Evolutionary conservation across 2,888 invertebrate genomes (phyloP).

Genomic region (Xiphydria camelus): DNA sequence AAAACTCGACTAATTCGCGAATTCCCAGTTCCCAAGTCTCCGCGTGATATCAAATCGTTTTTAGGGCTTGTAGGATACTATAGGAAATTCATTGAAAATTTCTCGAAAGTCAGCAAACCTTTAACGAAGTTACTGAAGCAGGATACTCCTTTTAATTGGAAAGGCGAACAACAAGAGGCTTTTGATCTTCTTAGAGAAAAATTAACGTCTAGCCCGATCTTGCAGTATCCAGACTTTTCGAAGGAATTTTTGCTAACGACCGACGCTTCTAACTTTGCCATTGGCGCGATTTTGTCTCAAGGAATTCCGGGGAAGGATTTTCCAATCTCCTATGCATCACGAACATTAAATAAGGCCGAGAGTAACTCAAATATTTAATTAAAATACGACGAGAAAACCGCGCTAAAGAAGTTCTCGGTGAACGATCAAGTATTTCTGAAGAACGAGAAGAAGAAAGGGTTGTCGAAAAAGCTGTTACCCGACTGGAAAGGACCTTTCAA

Average conservation of each 20-base stretch:
- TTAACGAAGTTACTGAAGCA: conserved; percentile 31
- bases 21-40: conserved; percentile 23
- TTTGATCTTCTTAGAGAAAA: conserved; percentile 13
- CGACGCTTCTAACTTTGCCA: conserved; percentile 41
- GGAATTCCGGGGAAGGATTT: conserved; percentile 29
- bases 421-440: too few relatives aligned
- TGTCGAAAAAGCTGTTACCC: too few relatives aligned
- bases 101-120: conserved; percentile 31
- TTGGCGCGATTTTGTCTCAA: conserved; percentile 42
- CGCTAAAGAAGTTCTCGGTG: too few relatives aligned
- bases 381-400: too few relatives aligned
- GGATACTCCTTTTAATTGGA: conserved; percentile 30
- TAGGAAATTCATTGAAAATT: too few relatives aligned
- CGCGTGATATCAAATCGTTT: conserved; percentile 34
- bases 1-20: conserved; percentile 21
- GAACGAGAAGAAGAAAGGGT: too few relatives aligned
- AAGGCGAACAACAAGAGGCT: conserved; percentile 12
- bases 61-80: too few relatives aligned
- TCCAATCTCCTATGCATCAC: conserved; percentile 46
- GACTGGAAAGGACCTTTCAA: too few relatives aligned
- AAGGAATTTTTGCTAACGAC: conserved; percentile 40
- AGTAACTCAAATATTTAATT: too few relatives aligned
- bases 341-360: conserved; percentile 44
- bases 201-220: conserved; percentile 12
- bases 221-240: conserved; percentile 38